phyloP scores from a whole-genome alignment of 2,888 invertebrate genomes.

The Drosophila maculinotata region DNA sequence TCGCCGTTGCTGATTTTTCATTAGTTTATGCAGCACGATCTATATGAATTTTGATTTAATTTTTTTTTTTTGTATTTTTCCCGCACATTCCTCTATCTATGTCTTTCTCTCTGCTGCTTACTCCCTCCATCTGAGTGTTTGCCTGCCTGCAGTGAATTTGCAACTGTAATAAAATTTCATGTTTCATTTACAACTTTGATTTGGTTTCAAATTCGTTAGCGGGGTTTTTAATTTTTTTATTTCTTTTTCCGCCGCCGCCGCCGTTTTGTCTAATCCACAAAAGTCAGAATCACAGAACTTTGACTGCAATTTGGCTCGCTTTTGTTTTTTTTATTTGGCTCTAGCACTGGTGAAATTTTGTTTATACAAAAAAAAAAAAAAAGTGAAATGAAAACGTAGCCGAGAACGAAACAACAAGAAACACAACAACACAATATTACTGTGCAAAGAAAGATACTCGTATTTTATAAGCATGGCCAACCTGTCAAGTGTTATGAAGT shows the following conservation, averaged over 20 bases:
- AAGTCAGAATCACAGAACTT: constrained; percentile 33
- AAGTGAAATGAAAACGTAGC: background rate
- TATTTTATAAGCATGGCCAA: constrained; percentile 21
- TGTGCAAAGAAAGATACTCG: constrained; percentile 29
- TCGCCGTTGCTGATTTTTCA: constrained; percentile 35
- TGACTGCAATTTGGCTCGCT: constrained; percentile 38
- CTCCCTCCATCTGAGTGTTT: constrained; percentile 10
- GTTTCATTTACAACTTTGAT: constrained; percentile 65
- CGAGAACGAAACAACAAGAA: constrained; percentile 2
- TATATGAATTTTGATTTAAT: constrained; percentile 38
- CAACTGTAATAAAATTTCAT: constrained; percentile 66
- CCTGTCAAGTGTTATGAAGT: constrained; percentile 59
- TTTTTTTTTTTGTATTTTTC: constrained; percentile 9
- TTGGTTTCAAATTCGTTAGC: constrained; percentile 35
- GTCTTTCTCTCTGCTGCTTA: background rate
- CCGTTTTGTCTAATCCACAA: constrained; percentile 71
- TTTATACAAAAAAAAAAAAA: constrained; percentile 31
- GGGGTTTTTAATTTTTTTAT: constrained; percentile 8
- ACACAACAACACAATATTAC: constrained; percentile 11
- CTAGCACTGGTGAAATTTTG: constrained; percentile 34
- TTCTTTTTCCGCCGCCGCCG: constrained; percentile 29
- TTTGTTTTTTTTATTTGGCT: constrained; percentile 32
- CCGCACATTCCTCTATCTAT: constrained; percentile 25
- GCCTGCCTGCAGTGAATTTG: constrained; percentile 41
- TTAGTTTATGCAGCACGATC: constrained; percentile 54